Conservation (phyloP, 2,888 invertebrate genomes). For the Pediacus dermestoides region DNA sequence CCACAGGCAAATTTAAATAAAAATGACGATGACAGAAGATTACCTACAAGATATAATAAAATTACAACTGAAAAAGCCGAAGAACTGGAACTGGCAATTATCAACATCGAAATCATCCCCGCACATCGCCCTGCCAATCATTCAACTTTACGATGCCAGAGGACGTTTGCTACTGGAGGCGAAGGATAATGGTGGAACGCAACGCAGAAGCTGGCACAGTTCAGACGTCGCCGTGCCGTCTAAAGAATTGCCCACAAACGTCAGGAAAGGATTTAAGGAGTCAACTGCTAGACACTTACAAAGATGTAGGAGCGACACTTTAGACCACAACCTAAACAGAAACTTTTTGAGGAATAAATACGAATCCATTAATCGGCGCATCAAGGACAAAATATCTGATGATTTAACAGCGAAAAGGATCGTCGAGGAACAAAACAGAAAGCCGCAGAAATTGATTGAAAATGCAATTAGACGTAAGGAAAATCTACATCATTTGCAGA, state of each 20-base stretch:
- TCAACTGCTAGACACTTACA: slow-evolving; percentile 22
- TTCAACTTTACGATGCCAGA: slow-evolving; percentile 62
- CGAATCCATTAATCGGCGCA: slow-evolving; percentile 15
- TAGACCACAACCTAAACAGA: slow-evolving; percentile 14
- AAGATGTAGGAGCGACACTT: slow-evolving; percentile 31
- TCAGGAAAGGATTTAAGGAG: slow-evolving; percentile 20
- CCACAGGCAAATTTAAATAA: too few species aligned
- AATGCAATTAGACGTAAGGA: slow-evolving; percentile 2
- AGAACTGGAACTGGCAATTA: slow-evolving; percentile 62
- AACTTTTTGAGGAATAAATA: slow-evolving; percentile 12
- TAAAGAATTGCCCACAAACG: slow-evolving; percentile 16
- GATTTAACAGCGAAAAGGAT: slow-evolving; percentile 4
- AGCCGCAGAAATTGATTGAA: slow-evolving; percentile 8
- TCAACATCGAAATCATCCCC: slow-evolving; percentile 62
- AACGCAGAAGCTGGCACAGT: slow-evolving; percentile 45
- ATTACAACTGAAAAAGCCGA: slow-evolving; percentile 60
- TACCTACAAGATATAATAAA: slow-evolving; percentile 53
- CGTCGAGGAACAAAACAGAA: slow-evolving; percentile 5
- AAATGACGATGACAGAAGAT: slow-evolving; percentile 28
- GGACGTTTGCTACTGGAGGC: slow-evolving; percentile 61
- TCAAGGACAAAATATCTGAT: slow-evolving; percentile 12
- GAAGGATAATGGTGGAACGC: slow-evolving; percentile 55
- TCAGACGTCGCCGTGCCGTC: slow-evolving; percentile 11
- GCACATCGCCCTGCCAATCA: slow-evolving; percentile 57
- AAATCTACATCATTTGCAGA: slow-evolving; percentile 10